These are phyloP conservation scores for Pogonophryne albipinna DNA, from an alignment of 2,797 vertebrate genomes.

Conservation along the genomic window DNA sequence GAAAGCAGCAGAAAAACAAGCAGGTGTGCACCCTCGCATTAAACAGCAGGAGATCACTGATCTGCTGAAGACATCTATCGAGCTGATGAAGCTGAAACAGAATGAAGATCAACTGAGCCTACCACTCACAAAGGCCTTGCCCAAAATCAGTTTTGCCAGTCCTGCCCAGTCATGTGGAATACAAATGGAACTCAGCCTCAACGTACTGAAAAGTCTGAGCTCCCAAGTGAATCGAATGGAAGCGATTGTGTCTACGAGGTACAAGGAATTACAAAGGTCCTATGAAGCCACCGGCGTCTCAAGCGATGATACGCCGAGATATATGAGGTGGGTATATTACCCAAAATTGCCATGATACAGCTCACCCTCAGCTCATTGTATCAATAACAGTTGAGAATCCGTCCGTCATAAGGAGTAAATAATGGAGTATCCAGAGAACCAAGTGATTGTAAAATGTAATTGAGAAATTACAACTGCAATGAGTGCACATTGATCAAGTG, in stretches of 20 bases:
- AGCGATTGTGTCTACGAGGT: conserved; percentile 31
- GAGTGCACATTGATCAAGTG: neutral
- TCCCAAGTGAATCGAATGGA: conserved; percentile 29
- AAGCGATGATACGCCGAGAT: neutral
- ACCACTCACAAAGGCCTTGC: conserved; percentile 31
- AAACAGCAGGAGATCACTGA: conserved; percentile 52
- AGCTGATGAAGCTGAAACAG: conserved; percentile 8
- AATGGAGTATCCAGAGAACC: no score
- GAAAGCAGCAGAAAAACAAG: conserved; percentile 45
- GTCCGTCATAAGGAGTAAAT: neutral
- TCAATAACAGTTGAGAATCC: conserved; percentile 28
- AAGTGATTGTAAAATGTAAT: neutral
- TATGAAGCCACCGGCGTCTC: neutral
- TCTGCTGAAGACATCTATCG: conserved; percentile 7
- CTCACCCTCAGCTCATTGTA: conserved; percentile 56
- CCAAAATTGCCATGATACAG: conserved; percentile 49
- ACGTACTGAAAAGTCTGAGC: conserved; percentile 9
- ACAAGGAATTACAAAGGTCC: conserved; percentile 6
- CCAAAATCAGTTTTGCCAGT: conserved; percentile 2
- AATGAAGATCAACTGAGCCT: conserved; percentile 42
- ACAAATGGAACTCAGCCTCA: no score
- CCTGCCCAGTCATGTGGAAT: conserved; percentile 20
- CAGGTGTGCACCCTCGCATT: neutral
- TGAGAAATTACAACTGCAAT: no score
- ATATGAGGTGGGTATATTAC: conserved; percentile 30